Percentiles rank a stretch among this genome's conserved stretches.
phyloP scores from a whole-genome alignment of 2,888 invertebrate species.

The Scaptomyza tumidula region DNA sequence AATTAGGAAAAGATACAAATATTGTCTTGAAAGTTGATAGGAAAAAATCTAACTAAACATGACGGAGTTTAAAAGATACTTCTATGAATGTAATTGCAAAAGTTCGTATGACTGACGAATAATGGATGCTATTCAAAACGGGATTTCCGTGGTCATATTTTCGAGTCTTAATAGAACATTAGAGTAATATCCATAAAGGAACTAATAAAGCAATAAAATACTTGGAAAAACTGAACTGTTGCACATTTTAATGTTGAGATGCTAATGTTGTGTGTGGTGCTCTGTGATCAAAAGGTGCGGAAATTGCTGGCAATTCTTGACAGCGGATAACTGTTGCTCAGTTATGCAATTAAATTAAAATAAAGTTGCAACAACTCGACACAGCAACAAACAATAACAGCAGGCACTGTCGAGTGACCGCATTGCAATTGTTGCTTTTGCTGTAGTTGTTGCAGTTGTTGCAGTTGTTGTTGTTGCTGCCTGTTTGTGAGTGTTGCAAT shows the following conservation, averaged over 20 bases:
- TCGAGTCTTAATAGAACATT: background rate
- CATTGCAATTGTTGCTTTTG: constrained; percentile 48
- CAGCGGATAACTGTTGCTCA: constrained; percentile 67
- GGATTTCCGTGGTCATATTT: background rate
- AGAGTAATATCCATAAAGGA: background rate
- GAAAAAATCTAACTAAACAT: too few species aligned
- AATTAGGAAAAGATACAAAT: too few species aligned
- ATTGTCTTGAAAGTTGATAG: too few species aligned
- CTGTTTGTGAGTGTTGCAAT: constrained; percentile 68
- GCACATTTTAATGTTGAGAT: constrained; percentile 7
- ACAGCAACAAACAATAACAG: constrained; percentile 42
- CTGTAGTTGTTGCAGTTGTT: constrained; percentile 9
- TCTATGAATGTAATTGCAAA: too few species aligned
- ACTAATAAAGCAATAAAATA: constrained; percentile 1
- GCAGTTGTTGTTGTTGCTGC: constrained; percentile 32
- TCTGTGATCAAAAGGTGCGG: constrained; percentile 43
- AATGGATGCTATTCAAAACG: background rate
- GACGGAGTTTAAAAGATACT: too few species aligned
- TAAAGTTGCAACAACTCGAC: constrained; percentile 53
- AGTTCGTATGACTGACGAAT: background rate
- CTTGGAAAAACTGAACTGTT: background rate
- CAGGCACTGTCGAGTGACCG: constrained; percentile 49
- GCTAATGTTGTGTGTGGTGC: constrained; percentile 13
- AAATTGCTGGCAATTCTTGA: constrained; percentile 74
- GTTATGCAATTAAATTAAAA: constrained; percentile 77